Evolutionary conservation across 2,888 invertebrate genomes (phyloP).

Genomic region (Ophion ventricosus): DNA sequence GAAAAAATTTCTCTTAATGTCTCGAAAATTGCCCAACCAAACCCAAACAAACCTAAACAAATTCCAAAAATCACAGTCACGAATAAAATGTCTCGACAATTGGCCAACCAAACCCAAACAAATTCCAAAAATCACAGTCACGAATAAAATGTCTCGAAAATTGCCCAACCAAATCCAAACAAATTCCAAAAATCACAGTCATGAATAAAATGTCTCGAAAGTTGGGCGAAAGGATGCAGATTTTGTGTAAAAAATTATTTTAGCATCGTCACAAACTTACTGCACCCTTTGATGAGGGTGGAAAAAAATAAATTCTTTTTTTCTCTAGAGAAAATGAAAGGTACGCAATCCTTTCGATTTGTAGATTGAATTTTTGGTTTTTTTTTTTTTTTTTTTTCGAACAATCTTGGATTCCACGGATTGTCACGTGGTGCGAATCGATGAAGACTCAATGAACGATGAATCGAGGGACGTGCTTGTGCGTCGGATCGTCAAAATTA

Average conservation of each 20-base stretch:
- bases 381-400: background rate
- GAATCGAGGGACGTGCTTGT: constrained; percentile 1
- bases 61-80: background rate
- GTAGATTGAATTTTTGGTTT: background rate
- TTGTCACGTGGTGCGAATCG: background rate
- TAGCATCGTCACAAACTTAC: background rate
- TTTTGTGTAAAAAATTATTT: background rate
- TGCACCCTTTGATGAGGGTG: background rate
- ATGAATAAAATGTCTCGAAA: background rate
- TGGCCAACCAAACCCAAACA: too few relatives aligned
- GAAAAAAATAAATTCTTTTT: background rate
- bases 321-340: background rate
- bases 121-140: background rate
- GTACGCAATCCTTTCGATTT: background rate
- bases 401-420: background rate
- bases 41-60: too few relatives aligned
- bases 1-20: too few relatives aligned
- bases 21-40: background rate
- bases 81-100: background rate
- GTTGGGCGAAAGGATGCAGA: background rate
- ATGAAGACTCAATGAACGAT: background rate
- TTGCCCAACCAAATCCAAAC: too few relatives aligned
- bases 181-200: background rate
- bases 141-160: background rate
- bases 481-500: constrained; percentile 24